Evolutionary conservation across 2,113 vertebrate genomes (phyloP), one percentile per base, ranked within the genome.

Genomic region (Siniperca knerii): DNA sequence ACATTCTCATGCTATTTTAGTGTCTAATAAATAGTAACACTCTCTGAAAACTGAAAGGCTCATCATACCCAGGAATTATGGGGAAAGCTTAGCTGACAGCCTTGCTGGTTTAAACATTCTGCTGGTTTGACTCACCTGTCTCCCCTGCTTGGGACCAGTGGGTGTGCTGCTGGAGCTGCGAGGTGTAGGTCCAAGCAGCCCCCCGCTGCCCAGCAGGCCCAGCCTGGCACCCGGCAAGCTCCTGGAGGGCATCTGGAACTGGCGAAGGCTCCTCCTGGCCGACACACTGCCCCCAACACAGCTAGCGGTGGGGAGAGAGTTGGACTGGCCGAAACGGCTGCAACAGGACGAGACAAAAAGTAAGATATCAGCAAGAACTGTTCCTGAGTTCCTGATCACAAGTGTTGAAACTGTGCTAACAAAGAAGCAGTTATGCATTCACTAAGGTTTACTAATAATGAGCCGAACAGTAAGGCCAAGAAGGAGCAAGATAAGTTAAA

Each of bases 271-370:
- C 89, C 98, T 96, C 77, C 98, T 92, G 62, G 96, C 95, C 76
- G 97, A 96, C 73, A 97, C 95, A 18, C 93, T 89, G 4, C 97
- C 82, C 69, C 97, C 97, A 1, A 98, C 96, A 61, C 97, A 98
- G 81, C 97, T 94, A 7, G 97, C 92, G 37, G 97, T 97, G 1
- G 98, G 98, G 40, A 99, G 96, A 42, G 98, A 99, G 96, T 97
- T 99, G 5, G 98, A 99, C 93, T 99, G 98, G 77, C 98, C 97
- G 68, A 99, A 99, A 20, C 98, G 97, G 89, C 97, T 98, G 93
- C 0, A 35, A 75, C 21, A 85, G 55, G 68, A 7, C 2, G 8
- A 82, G 0, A 3, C 0, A 1, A 0, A 40, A 15, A 18, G 58
- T 52, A 9, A 66, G 3, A 58, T 48, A 67, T 3, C 79, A n/a